Base-by-base conservation (phyloP, 2,888 invertebrate species). In the Troides oblongomaculatus region DNA sequence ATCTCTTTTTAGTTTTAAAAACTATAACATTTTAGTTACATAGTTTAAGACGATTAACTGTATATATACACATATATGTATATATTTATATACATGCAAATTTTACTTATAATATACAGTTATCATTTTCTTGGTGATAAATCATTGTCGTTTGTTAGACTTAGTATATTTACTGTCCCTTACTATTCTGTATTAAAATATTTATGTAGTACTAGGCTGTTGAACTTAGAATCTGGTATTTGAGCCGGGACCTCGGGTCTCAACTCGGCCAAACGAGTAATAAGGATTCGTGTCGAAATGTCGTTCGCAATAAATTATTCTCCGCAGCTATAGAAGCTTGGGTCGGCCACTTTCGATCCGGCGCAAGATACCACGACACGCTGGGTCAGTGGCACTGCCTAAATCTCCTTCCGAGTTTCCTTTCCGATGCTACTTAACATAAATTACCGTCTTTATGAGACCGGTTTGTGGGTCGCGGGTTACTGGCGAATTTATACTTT, bases 391-490 rank as follows among this genome's bases (percentile, higher is more conserved):
- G 59, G 53, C 69, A 56, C 64, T 39, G 60, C 43, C 64, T 61
- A 64, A 64, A 30, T 56, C 53, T 64, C 61, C 69, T 64, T 64
- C 25, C 21, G 36, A 58, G 30, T 53, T 68, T 69, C 69, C 64
- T 60, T 56, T 39, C 56, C 56, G 64, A 60, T 59, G 59, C 53
- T 50, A 46, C 68, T 50, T 64, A 53, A 17, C 68, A 68, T 68
- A 68, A 63, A 68, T 67, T 62, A 67, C 30, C 30, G 63, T 68
- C 63, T 64, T 53, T 57, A 46, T 36, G 30, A 62, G 10, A 68
- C 64, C 63, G 18, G 68, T 64, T 59, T 36, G 30, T 60, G 65
- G 25, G 59, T 43, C 60, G 60, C 23, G 66, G 53, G 25, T 39
- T 25, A 57, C 43, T 57, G n/a, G 17, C 50, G 17, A 64, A n/a